phyloP scores from a whole-genome alignment of 92 coral and sea anemone species.

The Parazoanthus darwini region DNA sequence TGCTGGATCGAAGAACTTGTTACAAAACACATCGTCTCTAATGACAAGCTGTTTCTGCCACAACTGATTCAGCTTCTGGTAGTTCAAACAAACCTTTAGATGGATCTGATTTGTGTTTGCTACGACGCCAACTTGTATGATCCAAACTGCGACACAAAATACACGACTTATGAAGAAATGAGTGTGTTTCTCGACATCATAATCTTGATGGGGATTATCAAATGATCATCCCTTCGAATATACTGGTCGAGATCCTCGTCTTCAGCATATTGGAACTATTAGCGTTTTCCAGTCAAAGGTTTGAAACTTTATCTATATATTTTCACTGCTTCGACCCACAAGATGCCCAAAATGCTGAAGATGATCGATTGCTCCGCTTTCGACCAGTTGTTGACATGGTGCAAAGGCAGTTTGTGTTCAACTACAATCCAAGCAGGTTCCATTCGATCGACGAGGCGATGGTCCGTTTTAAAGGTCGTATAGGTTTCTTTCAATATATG shows the following conservation, averaged over 20 bases:
- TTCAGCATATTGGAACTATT: conserved; percentile 6
- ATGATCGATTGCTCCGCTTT: conserved; percentile 11
- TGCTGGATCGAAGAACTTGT: neutral
- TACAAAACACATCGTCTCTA: neutral
- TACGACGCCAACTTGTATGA: conserved; percentile 12
- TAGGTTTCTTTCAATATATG: conserved; percentile 28
- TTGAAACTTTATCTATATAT: conserved; percentile 15
- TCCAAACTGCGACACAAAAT: neutral
- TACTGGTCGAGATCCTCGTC: conserved; percentile 1
- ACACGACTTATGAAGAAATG: neutral
- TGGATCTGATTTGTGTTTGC: conserved; percentile 14
- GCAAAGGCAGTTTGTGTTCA: neutral
- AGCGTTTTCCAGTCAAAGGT: neutral
- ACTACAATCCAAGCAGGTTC: neutral
- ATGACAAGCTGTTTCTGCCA: conserved; percentile 24
- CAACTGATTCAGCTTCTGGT: conserved; percentile 19
- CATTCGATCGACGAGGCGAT: neutral
- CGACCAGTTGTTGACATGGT: conserved; percentile 5
- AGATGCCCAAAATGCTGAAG: neutral
- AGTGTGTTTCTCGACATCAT: conserved; percentile 5
- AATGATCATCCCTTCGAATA: neutral
- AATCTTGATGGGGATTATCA: conserved; percentile 17
- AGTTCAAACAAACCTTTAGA: conserved; percentile 28
- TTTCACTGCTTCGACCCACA: conserved; percentile 1
- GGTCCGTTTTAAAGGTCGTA: neutral